Evolutionary conservation across 2,797 vertebrate genomes (phyloP).

Genomic region (Eulemur mongoz): DNA sequence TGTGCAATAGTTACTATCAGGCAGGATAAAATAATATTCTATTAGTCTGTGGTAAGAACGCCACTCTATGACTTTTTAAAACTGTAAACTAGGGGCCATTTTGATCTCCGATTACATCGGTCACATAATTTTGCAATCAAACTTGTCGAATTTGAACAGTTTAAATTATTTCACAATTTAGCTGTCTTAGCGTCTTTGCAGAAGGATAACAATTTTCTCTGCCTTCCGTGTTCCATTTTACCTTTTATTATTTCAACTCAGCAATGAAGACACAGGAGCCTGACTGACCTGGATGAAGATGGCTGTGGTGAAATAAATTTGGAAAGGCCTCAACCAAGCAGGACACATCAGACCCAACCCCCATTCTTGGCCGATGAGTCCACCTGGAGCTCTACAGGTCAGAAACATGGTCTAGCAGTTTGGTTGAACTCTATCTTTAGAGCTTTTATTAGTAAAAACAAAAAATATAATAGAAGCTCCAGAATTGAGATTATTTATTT

Average conservation of each 20-base stretch:
- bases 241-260: slow-evolving; percentile 50
- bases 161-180: slow-evolving; percentile 66
- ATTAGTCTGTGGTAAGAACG: slow-evolving; percentile 1
- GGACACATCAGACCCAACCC: not conserved
- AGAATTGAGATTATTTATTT: not conserved
- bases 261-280: not conserved
- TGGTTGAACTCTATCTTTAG: not conserved
- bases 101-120: slow-evolving; percentile 43
- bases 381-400: too few species aligned
- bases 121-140: slow-evolving; percentile 65
- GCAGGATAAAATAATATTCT: slow-evolving; percentile 53
- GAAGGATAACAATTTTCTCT: slow-evolving; percentile 62
- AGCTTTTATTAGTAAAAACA: not conserved
- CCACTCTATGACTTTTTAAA: slow-evolving; percentile 34
- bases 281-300: not conserved
- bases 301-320: not conserved
- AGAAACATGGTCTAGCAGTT: not conserved
- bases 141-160: slow-evolving; percentile 55
- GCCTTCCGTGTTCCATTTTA: slow-evolving; percentile 26
- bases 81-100: slow-evolving; percentile 50
- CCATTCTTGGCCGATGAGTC: accelerated
- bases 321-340: not conserved
- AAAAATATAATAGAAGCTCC: not conserved
- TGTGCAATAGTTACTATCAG: slow-evolving; percentile 66
- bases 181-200: slow-evolving; percentile 52